Conservation (phyloP, 1,140 invertebrate species). For the Solenopsis invicta region DNA sequence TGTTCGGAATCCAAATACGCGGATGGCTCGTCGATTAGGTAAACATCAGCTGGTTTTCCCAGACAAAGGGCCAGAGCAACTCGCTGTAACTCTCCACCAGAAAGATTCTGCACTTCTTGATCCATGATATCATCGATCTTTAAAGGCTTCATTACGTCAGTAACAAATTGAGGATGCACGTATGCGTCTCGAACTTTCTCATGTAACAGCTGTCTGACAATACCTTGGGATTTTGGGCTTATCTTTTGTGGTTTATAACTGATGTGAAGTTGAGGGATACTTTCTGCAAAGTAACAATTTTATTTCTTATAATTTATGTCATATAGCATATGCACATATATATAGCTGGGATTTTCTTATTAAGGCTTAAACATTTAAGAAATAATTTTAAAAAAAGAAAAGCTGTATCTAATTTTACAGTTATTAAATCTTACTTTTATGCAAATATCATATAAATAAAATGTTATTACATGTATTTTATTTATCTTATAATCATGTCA, state of each 20-base stretch:
- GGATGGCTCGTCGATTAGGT: conserved; percentile 99
- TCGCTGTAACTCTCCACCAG: conserved; percentile 99
- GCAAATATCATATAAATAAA: background rate
- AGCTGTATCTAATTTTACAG: background rate
- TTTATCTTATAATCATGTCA: no score
- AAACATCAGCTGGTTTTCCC: conserved; percentile 99
- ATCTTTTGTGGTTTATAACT: conserved; percentile 99
- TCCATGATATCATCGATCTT: conserved; percentile 99
- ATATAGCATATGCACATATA: no score
- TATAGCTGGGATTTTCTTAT: no score
- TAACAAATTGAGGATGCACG: conserved; percentile 98
- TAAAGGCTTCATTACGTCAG: conserved; percentile 99
- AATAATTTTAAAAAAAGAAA: background rate
- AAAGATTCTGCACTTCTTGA: conserved; percentile 99
- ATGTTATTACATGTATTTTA: background rate
- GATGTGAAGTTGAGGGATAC: conserved; percentile 97
- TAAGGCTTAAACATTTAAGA: background rate
- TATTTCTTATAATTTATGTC: conserved; percentile 3
- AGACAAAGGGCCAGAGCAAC: conserved; percentile 98
- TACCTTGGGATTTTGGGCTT: conserved; percentile 98
- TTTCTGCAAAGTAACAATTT: conserved; percentile 86
- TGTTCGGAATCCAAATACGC: conserved; percentile 99
- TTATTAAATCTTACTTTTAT: background rate
- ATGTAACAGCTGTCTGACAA: conserved; percentile 96
- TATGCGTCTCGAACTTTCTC: conserved; percentile 99